These are phyloP conservation scores for Epinephelus malabaricus DNA, from an alignment of 2,797 vertebrate species.

Conservation along the genomic window DNA sequence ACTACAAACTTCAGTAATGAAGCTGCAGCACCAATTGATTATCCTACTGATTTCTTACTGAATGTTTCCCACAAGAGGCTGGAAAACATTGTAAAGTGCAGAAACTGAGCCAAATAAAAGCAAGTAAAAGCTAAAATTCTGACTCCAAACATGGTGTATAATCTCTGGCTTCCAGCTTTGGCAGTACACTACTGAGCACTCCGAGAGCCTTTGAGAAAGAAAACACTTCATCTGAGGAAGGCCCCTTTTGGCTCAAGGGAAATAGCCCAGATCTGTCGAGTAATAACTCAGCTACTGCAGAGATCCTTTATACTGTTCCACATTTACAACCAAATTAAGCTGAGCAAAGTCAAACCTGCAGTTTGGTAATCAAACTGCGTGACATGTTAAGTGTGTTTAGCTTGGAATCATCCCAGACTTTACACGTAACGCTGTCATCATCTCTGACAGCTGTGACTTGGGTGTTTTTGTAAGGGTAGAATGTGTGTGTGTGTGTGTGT, in stretches of 20 bases:
- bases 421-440: background rate
- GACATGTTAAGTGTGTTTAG: constrained; percentile 10
- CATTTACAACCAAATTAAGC: constrained; percentile 30
- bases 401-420: constrained; percentile 2
- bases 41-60: background rate
- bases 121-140: background rate
- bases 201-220: constrained; percentile 7
- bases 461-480: background rate
- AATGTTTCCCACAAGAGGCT: background rate
- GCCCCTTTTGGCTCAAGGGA: constrained; percentile 50
- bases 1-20: background rate
- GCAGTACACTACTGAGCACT: background rate
- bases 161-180: background rate
- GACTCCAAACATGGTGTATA: background rate
- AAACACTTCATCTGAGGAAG: constrained; percentile 44
- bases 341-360: constrained; percentile 4
- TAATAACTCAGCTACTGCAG: constrained; percentile 54
- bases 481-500: background rate
- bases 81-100: background rate
- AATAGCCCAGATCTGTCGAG: constrained; percentile 60
- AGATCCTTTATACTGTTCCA: constrained; percentile 48
- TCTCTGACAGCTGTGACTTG: background rate
- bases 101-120: background rate
- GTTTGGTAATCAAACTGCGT: constrained; percentile 10
- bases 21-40: background rate